A percentile compares a stretch with the other conserved stretches of the same genome.
Evolutionary conservation across 2,113 vertebrate species (phyloP).

Genomic region (Xiphophorus hellerii): DNA sequence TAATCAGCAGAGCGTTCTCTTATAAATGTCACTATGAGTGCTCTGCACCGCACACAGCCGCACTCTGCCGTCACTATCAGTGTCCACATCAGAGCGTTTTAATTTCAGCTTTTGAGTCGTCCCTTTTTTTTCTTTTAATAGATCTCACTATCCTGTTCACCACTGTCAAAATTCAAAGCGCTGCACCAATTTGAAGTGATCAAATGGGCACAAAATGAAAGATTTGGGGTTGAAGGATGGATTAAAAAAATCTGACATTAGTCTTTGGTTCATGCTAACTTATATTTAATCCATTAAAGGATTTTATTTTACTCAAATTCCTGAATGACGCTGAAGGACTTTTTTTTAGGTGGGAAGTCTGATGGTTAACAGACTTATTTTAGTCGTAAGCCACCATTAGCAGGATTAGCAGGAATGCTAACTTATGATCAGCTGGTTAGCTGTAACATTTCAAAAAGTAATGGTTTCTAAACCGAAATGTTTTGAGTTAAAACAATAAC

Average conservation of each 20-base stretch:
- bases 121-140: neutral
- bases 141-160: neutral
- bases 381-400: too few species aligned
- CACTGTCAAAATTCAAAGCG: neutral
- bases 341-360: too few species aligned
- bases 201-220: neutral
- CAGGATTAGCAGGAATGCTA: too few species aligned
- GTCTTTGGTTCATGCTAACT: neutral
- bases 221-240: neutral
- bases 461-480: too few species aligned
- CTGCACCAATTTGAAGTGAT: neutral
- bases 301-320: neutral
- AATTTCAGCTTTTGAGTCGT: constrained; percentile 16
- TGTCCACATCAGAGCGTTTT: constrained; percentile 45
- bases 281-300: neutral
- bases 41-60: constrained; percentile 9
- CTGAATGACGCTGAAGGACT: too few species aligned
- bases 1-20: constrained; percentile 61
- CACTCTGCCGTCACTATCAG: constrained; percentile 36
- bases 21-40: constrained; percentile 63
- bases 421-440: too few species aligned
- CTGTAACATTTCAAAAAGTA: too few species aligned
- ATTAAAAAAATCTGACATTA: constrained; percentile 3
- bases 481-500: too few species aligned
- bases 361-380: too few species aligned